A percentile compares a stretch with the other conserved stretches of the same genome.
Evolutionary conservation across 2,888 invertebrate genomes (phyloP).

Genomic region (Panzeria rudis): DNA sequence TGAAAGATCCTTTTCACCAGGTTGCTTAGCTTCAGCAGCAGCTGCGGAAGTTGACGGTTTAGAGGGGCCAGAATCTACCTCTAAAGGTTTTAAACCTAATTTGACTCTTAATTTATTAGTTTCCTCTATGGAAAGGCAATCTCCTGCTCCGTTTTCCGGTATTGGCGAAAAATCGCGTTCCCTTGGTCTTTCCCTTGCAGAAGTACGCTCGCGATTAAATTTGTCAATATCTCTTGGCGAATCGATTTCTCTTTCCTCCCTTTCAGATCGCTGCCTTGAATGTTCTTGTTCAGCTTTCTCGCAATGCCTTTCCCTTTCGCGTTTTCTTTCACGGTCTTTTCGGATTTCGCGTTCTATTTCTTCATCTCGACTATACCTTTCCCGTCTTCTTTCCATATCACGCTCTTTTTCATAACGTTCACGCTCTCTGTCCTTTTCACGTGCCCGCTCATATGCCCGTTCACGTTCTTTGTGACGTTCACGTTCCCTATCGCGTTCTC

Average conservation of each 20-base stretch:
- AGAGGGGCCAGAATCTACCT: constrained; percentile 85
- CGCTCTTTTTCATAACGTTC: constrained; percentile 71
- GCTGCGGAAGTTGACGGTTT: constrained; percentile 73
- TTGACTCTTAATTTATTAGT: constrained; percentile 96
- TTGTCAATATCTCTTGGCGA: constrained; percentile 67
- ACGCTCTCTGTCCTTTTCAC: constrained; percentile 69
- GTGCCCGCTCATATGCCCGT: constrained; percentile 70
- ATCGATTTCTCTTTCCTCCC: constrained; percentile 62
- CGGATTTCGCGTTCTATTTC: constrained; percentile 68
- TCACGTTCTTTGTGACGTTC: constrained; percentile 69
- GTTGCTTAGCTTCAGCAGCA: constrained; percentile 61
- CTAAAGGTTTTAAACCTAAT: constrained; percentile 96
- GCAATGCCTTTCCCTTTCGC: constrained; percentile 71
- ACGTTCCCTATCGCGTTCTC: constrained; percentile 68
- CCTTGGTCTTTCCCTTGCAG: constrained; percentile 76
- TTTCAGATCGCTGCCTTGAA: constrained; percentile 62
- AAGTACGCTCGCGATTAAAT: constrained; percentile 73
- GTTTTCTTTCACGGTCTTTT: constrained; percentile 73
- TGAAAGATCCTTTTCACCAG: constrained; percentile 78
- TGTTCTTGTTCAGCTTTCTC: constrained; percentile 69
- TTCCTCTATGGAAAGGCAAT: constrained; percentile 90
- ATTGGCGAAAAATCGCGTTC: constrained; percentile 78
- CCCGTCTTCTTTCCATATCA: constrained; percentile 70
- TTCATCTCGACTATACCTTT: constrained; percentile 71
- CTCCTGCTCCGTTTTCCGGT: constrained; percentile 83